Conservation (phyloP, 2,113 vertebrate species). For the Rissa tridactyla region DNA sequence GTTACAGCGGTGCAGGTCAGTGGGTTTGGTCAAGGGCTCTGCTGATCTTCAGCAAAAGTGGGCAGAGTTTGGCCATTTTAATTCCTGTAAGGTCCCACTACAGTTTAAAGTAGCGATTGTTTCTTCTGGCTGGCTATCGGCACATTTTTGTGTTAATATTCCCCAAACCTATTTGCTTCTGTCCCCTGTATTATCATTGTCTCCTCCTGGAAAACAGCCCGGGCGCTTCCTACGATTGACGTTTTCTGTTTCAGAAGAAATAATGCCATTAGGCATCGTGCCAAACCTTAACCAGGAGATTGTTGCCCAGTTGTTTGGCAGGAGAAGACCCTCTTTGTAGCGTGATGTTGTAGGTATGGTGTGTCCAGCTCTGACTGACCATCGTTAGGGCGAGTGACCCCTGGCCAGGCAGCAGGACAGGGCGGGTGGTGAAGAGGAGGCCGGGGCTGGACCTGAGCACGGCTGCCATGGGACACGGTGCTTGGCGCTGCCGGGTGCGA, state of each 20-base stretch:
- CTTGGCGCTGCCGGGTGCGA: not conserved
- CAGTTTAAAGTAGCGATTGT: not conserved
- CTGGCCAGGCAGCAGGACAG: not conserved
- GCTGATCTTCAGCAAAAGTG: rapidly evolving
- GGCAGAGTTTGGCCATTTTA: not conserved
- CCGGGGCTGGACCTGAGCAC: not conserved
- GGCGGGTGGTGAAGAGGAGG: rapidly evolving
- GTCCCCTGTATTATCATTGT: not conserved
- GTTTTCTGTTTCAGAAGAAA: not conserved
- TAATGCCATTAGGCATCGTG: not conserved
- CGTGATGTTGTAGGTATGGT: not conserved
- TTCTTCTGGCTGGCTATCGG: not conserved
- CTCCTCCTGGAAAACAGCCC: not conserved
- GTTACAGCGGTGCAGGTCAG: rapidly evolving
- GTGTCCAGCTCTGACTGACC: rapidly evolving
- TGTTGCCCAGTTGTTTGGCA: not conserved
- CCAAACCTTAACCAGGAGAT: not conserved
- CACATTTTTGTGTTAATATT: not conserved
- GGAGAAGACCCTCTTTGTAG: not conserved
- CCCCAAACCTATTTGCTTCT: not conserved
- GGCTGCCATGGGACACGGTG: rapidly evolving
- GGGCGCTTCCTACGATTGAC: not conserved
- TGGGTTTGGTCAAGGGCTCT: not conserved
- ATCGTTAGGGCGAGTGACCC: not conserved
- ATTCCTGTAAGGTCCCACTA: rapidly evolving